Conservation (phyloP, 2,113 vertebrate species). For the Ictalurus furcatus region DNA sequence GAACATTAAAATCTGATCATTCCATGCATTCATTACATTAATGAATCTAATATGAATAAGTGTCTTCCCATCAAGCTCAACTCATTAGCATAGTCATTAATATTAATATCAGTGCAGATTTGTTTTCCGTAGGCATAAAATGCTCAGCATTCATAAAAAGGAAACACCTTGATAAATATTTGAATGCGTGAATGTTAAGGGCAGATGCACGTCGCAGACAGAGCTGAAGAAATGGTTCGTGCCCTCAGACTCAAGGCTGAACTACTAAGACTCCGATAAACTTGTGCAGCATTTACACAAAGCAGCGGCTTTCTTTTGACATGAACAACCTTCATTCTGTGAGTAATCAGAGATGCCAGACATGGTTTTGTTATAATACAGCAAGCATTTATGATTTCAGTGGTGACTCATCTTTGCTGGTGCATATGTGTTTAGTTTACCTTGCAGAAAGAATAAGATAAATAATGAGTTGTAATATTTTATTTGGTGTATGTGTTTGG, state of each 20-base stretch:
- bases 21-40: conserved; percentile 75
- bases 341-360: conserved; percentile 18
- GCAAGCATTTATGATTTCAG: neutral
- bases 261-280: conserved; percentile 15
- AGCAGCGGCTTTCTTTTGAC: neutral
- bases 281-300: conserved; percentile 16
- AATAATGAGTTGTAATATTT: conserved; percentile 21
- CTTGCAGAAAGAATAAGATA: neutral
- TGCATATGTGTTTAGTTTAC: conserved; percentile 16
- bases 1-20: conserved; percentile 67
- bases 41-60: conserved; percentile 76
- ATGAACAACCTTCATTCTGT: neutral
- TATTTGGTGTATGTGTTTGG: conserved; percentile 31
- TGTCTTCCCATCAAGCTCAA: conserved; percentile 62
- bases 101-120: conserved; percentile 68
- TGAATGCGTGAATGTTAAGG: conserved; percentile 1
- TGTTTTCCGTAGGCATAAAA: conserved; percentile 41
- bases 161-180: conserved; percentile 32
- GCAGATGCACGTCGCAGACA: conserved; percentile 12
- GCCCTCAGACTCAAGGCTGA: conserved; percentile 44
- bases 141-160: conserved; percentile 3
- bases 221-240: conserved; percentile 31
- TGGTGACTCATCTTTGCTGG: conserved; percentile 14
- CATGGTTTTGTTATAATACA: neutral
- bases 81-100: conserved; percentile 75